Evolutionary conservation across 1,140 invertebrate genomes (phyloP), one percentile per base, ranked within the genome.

Genomic region (Varroa destructor): DNA sequence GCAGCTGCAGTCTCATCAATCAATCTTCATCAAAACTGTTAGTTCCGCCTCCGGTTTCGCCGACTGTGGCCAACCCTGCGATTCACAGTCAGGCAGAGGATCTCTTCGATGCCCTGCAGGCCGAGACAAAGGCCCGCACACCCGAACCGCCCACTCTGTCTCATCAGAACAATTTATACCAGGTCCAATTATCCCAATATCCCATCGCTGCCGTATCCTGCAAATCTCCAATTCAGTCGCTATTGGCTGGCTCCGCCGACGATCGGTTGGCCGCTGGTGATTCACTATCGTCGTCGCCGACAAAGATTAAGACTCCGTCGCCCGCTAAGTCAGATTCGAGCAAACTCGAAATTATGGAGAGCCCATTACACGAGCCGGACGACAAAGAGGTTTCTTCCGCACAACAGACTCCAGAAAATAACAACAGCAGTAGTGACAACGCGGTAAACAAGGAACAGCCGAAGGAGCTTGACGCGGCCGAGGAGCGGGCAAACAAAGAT

Each of bases 71-170:
- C n/a, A 67, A 67, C 46, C 61, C 61, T 40, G 61, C 61, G 61
- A 67, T 14, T 40, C 61, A 67, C 61, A 67, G 61, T 67, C 61
- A 67, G 61, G 61, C 61, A 67, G 61, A 67, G 46, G 61, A 67
- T 37, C 61, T 67, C 12, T 67, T 67, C 61, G 61, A 67, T 37
- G 61, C 61, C 10, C 46, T 67, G 61, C 61, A 67, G 61, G 61
- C 61, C 61, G 61, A 67, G 36, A 43, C 61, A 37, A 67, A 67
- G 61, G 37, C 61, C 61, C 40, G 40, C n/a, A 67, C 12, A 40
- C 10, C 36, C 61, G 46, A 51, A 51, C 46, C 46, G 8, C 46
- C 46, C 4, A 5, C 46, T 8, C 3, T 8, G 46, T 51, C 46
- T 3, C 46, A 51, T 51, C 46, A 51, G 8, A 51, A 51, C 46